phyloP scores from a whole-genome alignment of 2,888 invertebrate genomes.

The Clunio marinus region DNA sequence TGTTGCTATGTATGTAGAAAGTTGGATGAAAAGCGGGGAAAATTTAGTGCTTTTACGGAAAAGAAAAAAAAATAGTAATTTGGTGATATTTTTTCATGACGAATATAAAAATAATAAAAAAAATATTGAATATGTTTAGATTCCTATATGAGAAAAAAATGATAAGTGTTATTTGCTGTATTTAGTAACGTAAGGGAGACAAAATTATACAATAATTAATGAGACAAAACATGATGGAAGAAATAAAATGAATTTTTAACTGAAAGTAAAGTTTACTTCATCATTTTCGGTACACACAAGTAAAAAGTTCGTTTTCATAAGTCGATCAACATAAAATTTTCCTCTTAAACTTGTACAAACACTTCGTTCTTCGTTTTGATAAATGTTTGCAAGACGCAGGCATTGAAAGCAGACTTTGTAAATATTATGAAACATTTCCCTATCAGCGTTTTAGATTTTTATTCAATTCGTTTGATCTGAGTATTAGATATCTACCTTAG shows the following conservation, averaged over 20 bases:
- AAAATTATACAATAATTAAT: conserved; percentile 29
- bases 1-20: no score
- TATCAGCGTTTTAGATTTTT: no score
- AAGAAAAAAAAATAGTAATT: conserved; percentile 19
- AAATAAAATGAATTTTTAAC: conserved; percentile 35
- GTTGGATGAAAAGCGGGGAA: neutral
- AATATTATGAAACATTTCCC: no score
- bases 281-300: no score
- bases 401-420: no score
- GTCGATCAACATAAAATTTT: no score
- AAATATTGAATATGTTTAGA: conserved; percentile 32
- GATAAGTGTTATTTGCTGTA: conserved; percentile 36
- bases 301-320: no score
- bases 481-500: no score
- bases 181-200: conserved; percentile 26
- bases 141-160: conserved; percentile 30
- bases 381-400: no score
- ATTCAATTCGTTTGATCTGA: no score
- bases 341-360: no score
- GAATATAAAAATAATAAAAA: conserved; percentile 14
- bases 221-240: conserved; percentile 18
- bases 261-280: conserved; percentile 25
- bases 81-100: conserved; percentile 35
- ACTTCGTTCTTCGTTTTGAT: no score
- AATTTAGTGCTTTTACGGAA: conserved; percentile 13